These are phyloP conservation scores for Cheilosia vulpina DNA, from an alignment of 2,888 invertebrate genomes.

Conservation along the genomic window DNA sequence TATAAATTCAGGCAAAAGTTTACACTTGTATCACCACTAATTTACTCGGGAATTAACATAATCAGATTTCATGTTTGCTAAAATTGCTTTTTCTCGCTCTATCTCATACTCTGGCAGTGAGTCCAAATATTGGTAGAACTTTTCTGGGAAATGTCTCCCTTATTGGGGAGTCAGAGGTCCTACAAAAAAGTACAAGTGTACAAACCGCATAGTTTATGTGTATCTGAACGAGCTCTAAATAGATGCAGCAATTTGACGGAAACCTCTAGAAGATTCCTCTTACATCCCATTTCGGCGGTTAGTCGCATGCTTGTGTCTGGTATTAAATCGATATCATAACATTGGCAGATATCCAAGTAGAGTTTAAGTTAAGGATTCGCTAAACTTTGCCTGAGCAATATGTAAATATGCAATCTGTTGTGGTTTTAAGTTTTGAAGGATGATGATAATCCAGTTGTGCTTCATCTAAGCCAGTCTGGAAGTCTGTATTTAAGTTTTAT, in stretches of 20 bases:
- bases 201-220: constrained; percentile 56
- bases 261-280: constrained; percentile 1
- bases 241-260: constrained; percentile 27
- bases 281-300: constrained; percentile 11
- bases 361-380: constrained; percentile 35
- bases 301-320: constrained; percentile 16
- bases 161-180: background rate
- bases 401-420: constrained; percentile 43
- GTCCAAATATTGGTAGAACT: background rate
- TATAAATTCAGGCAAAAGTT: constrained; percentile 72
- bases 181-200: constrained; percentile 4
- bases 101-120: background rate
- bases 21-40: constrained; percentile 65
- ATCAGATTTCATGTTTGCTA: constrained; percentile 70
- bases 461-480: background rate
- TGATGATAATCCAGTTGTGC: background rate
- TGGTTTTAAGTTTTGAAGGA: constrained; percentile 40
- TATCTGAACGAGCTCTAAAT: constrained; percentile 39
- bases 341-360: constrained; percentile 41
- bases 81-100: constrained; percentile 10
- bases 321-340: constrained; percentile 50
- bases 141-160: background rate
- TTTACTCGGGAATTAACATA: constrained; percentile 69
- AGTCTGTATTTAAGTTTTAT: constrained; percentile 1
- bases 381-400: constrained; percentile 34